Percentiles rank a stretch among this genome's conserved stretches.
Conservation (phyloP, 2,797 vertebrate species). For the Rhodeus uyekii region DNA sequence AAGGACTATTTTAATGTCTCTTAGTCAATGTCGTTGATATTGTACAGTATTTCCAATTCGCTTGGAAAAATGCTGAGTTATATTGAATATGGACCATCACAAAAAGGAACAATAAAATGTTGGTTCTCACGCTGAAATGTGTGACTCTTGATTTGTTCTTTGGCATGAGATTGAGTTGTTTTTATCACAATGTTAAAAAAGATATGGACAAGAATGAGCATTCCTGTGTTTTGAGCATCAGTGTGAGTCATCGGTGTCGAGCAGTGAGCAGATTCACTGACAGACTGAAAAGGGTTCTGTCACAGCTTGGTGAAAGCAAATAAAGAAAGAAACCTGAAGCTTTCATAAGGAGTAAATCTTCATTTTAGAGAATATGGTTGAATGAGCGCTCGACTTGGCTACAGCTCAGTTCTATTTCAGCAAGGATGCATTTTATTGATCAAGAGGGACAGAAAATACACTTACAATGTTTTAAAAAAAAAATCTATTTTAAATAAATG, state of each 20-base stretch:
- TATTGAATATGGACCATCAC: conserved; percentile 53
- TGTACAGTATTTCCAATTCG: conserved; percentile 63
- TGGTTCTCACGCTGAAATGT: conserved; percentile 52
- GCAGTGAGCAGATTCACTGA: background rate
- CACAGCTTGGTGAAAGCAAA: conserved; percentile 25
- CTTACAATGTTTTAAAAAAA: background rate
- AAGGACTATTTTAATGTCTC: conserved; percentile 53
- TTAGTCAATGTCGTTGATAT: conserved; percentile 60
- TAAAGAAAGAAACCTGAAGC: background rate
- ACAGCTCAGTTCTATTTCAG: background rate
- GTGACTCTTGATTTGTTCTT: conserved; percentile 16
- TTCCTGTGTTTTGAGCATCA: background rate
- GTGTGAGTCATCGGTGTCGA: conserved; percentile 40
- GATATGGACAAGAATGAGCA: background rate
- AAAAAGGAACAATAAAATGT: conserved; percentile 59
- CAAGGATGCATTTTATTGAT: background rate
- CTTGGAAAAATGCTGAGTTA: conserved; percentile 48
- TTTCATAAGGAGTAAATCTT: background rate
- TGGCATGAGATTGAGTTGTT: conserved; percentile 15
- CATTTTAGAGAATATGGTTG: background rate
- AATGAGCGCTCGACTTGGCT: background rate
- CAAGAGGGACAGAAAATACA: background rate
- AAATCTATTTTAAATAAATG: background rate
- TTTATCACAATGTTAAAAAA: background rate
- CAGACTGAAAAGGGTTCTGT: conserved; percentile 21